Percentiles rank a stretch among this genome's conserved stretches.
phyloP scores from a whole-genome alignment of 2,113 vertebrate species.

The Thalassoma bifasciatum region DNA sequence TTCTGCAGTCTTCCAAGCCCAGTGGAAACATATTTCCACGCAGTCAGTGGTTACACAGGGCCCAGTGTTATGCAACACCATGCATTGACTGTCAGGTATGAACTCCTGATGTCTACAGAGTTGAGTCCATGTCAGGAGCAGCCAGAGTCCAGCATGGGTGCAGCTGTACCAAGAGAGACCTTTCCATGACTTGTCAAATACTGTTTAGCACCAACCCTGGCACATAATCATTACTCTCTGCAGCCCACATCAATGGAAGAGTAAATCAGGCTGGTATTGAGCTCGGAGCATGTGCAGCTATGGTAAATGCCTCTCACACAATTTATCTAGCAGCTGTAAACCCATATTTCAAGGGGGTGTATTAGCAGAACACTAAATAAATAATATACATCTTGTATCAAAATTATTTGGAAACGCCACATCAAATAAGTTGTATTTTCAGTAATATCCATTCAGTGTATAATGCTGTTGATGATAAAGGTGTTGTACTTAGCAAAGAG shows the following conservation, averaged over 20 bases:
- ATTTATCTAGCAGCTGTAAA: conserved; percentile 27
- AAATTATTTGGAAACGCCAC: background rate
- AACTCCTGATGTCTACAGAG: conserved; percentile 54
- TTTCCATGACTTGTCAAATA: conserved; percentile 80
- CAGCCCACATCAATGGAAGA: conserved; percentile 74
- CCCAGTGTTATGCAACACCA: conserved; percentile 66
- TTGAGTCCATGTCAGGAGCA: conserved; percentile 36
- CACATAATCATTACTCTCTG: conserved; percentile 83
- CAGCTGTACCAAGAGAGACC: conserved; percentile 74
- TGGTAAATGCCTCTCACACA: conserved; percentile 51
- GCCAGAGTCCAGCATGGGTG: conserved; percentile 47
- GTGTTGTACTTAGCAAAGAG: conserved; percentile 62
- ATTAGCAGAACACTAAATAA: background rate
- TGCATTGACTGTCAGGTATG: conserved; percentile 69
- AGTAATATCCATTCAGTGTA: conserved; percentile 7
- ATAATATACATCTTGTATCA: conserved; percentile 9
- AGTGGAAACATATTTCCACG: conserved; percentile 63
- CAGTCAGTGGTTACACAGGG: conserved; percentile 45
- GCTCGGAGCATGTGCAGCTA: conserved; percentile 63
- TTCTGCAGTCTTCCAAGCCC: conserved; percentile 13
- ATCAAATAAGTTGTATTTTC: conserved; percentile 17
- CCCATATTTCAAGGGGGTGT: background rate
- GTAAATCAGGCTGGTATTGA: conserved; percentile 80
- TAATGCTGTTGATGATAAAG: conserved; percentile 35
- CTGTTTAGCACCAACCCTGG: conserved; percentile 76